Evolutionary conservation across 2,113 vertebrate species (phyloP), one percentile per base, ranked within the genome.

Genomic region (Phrynosoma platyrhinos): DNA sequence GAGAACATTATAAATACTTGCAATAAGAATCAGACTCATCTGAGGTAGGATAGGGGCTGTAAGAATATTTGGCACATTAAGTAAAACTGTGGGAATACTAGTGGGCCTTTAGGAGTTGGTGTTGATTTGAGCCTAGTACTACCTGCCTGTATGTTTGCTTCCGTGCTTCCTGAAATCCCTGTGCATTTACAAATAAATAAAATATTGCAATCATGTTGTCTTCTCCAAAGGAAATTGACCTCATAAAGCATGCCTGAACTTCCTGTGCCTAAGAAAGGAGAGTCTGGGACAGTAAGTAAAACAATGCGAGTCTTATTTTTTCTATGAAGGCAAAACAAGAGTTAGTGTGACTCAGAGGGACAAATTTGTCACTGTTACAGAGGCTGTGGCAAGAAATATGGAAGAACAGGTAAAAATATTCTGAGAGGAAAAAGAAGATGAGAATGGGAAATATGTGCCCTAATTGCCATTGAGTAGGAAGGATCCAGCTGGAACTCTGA

Each of bases 41-140:
- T 58, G 78, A 53, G 5, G 47, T 2, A 32, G 55, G 79, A 20
- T 36, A 10, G 14, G 79, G 13, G 2, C 14, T 27, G 18, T 7
- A 21, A 40, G 9, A 82, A 27, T 3, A n/a, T 53, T 55, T 66
- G 32, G 5, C 80, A 27, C 4, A 13, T 82, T 66, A 58, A 18
- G 14, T 20, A 58, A 9, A 8, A 30, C 53, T 55, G 55, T 36
- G n/a, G 30, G 30, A n/a, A 62, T n/a, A 47, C 25, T 27, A 53
- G 53, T 58, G 53, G 7, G 1, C 32, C 30, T 62, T 20, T 8
- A 21, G 52, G 1, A 55, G 52, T 10, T n/a, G 27, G 9, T 36
- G n/a, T 40, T 64, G 83, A 58, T 62, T 77, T 88, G 89, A 68
- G 68, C 20, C 16, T 21, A 87, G 64, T 20, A 89, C 74, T 88